Base-by-base conservation (phyloP, 2,113 vertebrate genomes). In the Prietella phreatophila region DNA sequence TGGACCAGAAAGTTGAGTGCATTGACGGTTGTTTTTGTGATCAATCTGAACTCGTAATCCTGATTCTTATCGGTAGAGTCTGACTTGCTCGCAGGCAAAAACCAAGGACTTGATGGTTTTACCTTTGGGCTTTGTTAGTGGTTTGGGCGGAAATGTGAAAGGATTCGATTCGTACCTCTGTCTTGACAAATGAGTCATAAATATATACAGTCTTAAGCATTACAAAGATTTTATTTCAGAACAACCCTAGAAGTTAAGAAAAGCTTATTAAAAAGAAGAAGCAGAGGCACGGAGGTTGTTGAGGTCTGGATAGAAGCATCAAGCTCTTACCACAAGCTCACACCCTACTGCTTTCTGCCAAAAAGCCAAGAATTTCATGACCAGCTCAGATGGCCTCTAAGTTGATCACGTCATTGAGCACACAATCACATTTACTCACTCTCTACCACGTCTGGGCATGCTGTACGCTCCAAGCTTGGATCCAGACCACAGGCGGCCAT, bases 361-460 rank as follows among this genome's bases (percentile, higher is more conserved):
- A 83, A 79, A 69, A 60, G 2, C n/a, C 19, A 79, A 85, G 61
- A 85, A 55, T 60, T 76, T 82, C 50, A 2, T n/a, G 60, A 85
- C 53, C 76, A 55, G 39, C 60, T 81, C 61, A 30, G 76, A 81
- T 76, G 22, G 53, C 53, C n/a, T 55, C 50, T 47, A 42, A 55
- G 42, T 25, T 14, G 47, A 87, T 84, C 85, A 90, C 76, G 42
- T 67, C 58, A 78, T 67, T 84, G 75, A 65, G 42, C 84, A 89
- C 89, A 88, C 82, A 86, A 67, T 73, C 86, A 81, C 81, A 81
- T 82, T 58, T 85, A 76, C 76, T 56, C 87, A 89, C 79, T 89
- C 91, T 92, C 80, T 87, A 86, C 91, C 92, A 89, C 87, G 91
- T 92, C 91, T 91, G 92, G 91, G 76, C 90, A 92, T 90, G 90